Evolutionary conservation across 1,140 invertebrate species (phyloP).

Genomic region (Ostrea edulis): DNA sequence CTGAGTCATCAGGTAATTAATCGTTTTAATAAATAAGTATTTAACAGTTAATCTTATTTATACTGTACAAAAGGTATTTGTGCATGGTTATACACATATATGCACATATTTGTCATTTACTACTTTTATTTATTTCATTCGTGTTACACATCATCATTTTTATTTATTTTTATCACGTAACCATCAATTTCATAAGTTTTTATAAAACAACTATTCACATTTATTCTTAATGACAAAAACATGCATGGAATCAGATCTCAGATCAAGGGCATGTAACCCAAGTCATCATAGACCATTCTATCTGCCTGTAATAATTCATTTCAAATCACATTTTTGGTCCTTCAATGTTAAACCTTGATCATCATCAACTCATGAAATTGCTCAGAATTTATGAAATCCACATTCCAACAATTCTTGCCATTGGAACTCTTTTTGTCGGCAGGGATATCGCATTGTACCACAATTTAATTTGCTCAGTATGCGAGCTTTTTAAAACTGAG

Average conservation of each 20-base stretch:
- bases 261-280: neutral
- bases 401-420: slow-evolving; percentile 24
- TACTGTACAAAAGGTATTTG: no score
- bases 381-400: neutral
- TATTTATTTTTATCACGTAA: no score
- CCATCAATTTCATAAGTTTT: no score
- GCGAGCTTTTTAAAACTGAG: neutral
- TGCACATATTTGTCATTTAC: no score
- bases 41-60: no score
- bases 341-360: neutral
- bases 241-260: neutral
- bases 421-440: neutral
- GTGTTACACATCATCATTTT: no score
- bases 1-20: no score
- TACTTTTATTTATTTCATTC: no score
- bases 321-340: neutral
- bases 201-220: neutral
- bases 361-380: neutral
- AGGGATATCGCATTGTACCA: neutral
- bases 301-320: neutral
- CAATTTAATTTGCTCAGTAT: neutral
- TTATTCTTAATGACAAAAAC: neutral
- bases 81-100: no score
- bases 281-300: neutral
- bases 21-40: no score